Conservation (phyloP, 2,888 invertebrate genomes). For the Drosophila macrospina region DNA sequence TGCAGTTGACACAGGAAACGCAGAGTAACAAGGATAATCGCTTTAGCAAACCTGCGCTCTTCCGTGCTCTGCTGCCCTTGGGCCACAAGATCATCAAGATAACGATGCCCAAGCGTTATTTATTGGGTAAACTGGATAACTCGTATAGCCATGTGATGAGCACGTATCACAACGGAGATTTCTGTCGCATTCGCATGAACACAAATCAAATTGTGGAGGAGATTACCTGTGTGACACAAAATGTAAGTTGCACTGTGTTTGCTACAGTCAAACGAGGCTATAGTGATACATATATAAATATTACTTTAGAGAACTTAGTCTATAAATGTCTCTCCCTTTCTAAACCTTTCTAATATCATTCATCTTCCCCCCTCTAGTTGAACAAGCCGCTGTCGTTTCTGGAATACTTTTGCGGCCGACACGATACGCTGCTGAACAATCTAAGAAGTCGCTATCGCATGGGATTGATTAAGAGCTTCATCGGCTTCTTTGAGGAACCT, state of each 20-base stretch:
- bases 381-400: slow-evolving; percentile 60
- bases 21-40: slow-evolving; percentile 8
- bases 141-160: slow-evolving; percentile 54
- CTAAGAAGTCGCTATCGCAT: slow-evolving; percentile 58
- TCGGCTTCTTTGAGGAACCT: slow-evolving; percentile 71
- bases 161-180: slow-evolving; percentile 56
- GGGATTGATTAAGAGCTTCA: slow-evolving; percentile 65
- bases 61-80: slow-evolving; percentile 64
- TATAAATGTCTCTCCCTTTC: no score
- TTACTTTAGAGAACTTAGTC: no score
- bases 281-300: background rate
- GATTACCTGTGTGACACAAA: slow-evolving; percentile 70
- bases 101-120: slow-evolving; percentile 66
- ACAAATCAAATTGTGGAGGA: slow-evolving; percentile 67
- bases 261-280: background rate
- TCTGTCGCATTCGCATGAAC: slow-evolving; percentile 54
- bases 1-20: slow-evolving; percentile 31
- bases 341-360: background rate
- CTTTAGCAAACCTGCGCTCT: slow-evolving; percentile 42
- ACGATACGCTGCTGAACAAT: slow-evolving; percentile 77
- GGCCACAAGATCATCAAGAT: slow-evolving; percentile 63
- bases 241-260: slow-evolving; percentile 45
- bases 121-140: slow-evolving; percentile 59
- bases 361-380: background rate
- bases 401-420: slow-evolving; percentile 76